Percentiles rank a stretch among this genome's conserved stretches.
These are phyloP conservation scores for Drosophila paranaensis DNA, from an alignment of 2,888 invertebrate genomes.

Conservation along the genomic window DNA sequence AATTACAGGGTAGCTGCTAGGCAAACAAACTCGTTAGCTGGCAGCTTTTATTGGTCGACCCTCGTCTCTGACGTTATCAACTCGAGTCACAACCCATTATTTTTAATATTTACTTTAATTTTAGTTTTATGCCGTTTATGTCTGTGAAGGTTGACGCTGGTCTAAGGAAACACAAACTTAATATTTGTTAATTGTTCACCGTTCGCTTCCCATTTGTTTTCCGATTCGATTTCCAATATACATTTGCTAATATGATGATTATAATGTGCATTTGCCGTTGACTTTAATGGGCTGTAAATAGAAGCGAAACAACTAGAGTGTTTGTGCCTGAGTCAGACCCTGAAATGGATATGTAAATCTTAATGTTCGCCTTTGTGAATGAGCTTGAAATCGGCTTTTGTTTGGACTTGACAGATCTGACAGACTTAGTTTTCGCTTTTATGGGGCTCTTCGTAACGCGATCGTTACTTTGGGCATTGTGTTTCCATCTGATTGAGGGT, in stretches of 20 bases:
- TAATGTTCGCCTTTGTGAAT: constrained; percentile 15
- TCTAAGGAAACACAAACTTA: constrained; percentile 27
- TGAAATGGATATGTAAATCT: constrained; percentile 37
- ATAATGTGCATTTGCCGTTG: background rate
- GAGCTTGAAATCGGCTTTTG: constrained; percentile 23
- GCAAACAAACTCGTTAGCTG: background rate
- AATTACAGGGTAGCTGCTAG: constrained; percentile 1
- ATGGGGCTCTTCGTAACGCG: constrained; percentile 30
- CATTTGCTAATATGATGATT: constrained; percentile 11
- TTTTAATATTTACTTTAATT: constrained; percentile 40
- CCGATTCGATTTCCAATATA: constrained; percentile 2
- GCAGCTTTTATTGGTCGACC: constrained; percentile 36
- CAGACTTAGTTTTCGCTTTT: constrained; percentile 24
- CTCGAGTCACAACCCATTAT: constrained; percentile 39
- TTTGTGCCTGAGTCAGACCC: constrained; percentile 13
- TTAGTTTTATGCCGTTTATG: constrained; percentile 21
- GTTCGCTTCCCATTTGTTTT: constrained; percentile 20
- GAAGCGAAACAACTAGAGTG: constrained; percentile 9
- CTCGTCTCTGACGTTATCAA: constrained; percentile 32
- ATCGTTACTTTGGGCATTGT: constrained; percentile 27
- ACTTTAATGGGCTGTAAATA: constrained; percentile 7
- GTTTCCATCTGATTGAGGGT: constrained; percentile 9
- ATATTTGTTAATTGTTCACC: constrained; percentile 42
- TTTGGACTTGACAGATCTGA: constrained; percentile 26
- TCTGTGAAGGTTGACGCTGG: constrained; percentile 35